Evolutionary conservation across 1,140 invertebrate genomes (phyloP), one percentile per base, ranked within the genome.

Genomic region (Cataglyphis hispanica): DNA sequence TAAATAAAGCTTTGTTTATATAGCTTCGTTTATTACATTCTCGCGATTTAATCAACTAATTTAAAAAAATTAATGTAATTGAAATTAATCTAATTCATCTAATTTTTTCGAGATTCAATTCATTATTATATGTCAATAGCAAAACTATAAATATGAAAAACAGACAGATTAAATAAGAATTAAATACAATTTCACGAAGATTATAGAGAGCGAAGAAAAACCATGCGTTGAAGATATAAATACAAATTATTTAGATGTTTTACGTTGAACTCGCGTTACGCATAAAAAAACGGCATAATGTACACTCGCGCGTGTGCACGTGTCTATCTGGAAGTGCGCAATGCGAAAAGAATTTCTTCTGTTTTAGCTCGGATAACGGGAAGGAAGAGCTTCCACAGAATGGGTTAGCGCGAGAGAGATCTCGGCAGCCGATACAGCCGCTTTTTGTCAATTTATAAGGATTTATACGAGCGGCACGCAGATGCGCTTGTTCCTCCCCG

Each of bases 361-460:
- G 90, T 93, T 91, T 93, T 90, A 91, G 80, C 87, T 87, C 85
- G 87, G 86, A 78, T 81, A 89, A 86, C 88, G 64, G 2, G 40
- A 77, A 87, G 76, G 85, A 67, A 50, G 46, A 85, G 31, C 69
- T 87, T 78, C 74, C 77, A 46, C 72, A 87, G 89, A 91, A 89
- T 88, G 87, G 91, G 88, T 90, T 91, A 92, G 88, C 91, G 86
- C 80, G 87, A 93, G 92, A 93, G 3, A 74, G 70, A 74, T 93
- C 91, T 87, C 90, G 87, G 66, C 87, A 84, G 77, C 88, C 75
- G 92, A 93, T 92, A 93, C 83, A 87, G 78, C 90, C 67, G 90
- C 92, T 92, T 93, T 93, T 93, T 93, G 93, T 93, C 92, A 93
- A 93, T 93, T 93, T 93, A 93, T 93, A 93, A 93, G 90, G 92